Base-by-base conservation (phyloP, 92 coral and sea anemone species). In the Epizoanthus ramosus region DNA sequence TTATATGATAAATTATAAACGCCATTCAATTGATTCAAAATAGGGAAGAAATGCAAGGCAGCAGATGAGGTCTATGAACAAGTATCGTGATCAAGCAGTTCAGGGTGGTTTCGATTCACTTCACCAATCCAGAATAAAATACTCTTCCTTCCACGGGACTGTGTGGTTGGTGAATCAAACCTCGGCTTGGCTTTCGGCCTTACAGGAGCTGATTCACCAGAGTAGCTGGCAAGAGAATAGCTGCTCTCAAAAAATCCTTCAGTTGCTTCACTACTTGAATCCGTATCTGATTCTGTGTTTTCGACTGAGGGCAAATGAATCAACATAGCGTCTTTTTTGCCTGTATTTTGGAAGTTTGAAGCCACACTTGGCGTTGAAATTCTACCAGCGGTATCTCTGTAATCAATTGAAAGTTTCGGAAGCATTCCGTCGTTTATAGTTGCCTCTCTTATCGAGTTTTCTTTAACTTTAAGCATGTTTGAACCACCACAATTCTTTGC, bases 61-160 rank as follows among this genome's bases (percentile, higher is more conserved):
- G 54, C 54, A 50, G 54, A 50, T 10, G 54, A 50, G 54, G 13
- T 50, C 54, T 50, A 50, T 10, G 14, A 6, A 50, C 54, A 9
- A 67, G 39, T 35, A 67, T 33, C 37, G 15, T 66, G 41, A 66
- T 66, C 72, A 24, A 31, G 33, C 47, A 67, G 72, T 35, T 67
- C 72, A 6, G 50, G 19, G 72, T 67, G 72, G 72, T 67, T 67
- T 67, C 22, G 43, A 67, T 67, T 67, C 0, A 67, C 72, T 37
- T 67, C 39, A n/a, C 45, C 72, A 19, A 67, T 67, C 72, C 72
- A 67, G 39, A 31, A 15, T 33, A 67, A 67, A 14, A 67, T 67
- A 67, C 72, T 67, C 2, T 67, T 43, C 72, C 72, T 67, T 67
- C 72, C 72, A 9, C 72, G 47, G 2, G 17, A 67, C 3, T 37